Evolutionary conservation across 2,888 invertebrate genomes (phyloP).

Genomic region (Leucania comma): DNA sequence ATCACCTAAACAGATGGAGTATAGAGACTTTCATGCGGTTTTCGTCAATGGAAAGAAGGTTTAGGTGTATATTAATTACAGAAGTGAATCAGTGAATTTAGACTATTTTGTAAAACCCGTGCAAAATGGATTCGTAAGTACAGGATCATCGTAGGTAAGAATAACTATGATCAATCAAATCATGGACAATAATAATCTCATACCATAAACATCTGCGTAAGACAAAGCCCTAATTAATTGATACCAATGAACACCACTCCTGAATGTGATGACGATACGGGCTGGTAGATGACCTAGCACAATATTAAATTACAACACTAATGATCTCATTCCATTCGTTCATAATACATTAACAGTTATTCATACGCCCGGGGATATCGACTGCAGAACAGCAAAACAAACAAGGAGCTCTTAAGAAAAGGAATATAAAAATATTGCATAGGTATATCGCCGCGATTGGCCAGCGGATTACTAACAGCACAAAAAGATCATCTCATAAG

Average conservation of each 20-base stretch:
- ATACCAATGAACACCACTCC: conserved; percentile 40
- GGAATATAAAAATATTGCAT: not conserved
- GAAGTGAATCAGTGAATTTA: too few species aligned
- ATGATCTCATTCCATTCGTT: conserved; percentile 54
- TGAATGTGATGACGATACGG: conserved; percentile 37
- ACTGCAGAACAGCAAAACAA: conserved; percentile 6
- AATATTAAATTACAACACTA: conserved; percentile 49
- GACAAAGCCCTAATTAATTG: conserved; percentile 40
- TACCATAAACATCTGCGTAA: conserved; percentile 10
- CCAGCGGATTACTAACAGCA: conserved; percentile 18
- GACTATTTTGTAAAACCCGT: too few species aligned
- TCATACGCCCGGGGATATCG: conserved; percentile 18
- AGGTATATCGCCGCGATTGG: not conserved
- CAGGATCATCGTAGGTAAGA: conserved; percentile 1
- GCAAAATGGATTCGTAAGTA: not conserved
- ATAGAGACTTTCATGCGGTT: too few species aligned
- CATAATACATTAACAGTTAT: conserved; percentile 32
- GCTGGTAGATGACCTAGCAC: conserved; percentile 54
- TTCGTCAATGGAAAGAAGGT: too few species aligned
- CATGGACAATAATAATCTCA: conserved; percentile 2
- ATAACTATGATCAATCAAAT: conserved; percentile 15
- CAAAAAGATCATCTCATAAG: conserved; percentile 29
- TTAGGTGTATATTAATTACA: too few species aligned
- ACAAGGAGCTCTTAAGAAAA: conserved; percentile 10
- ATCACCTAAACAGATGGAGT: too few species aligned